These are phyloP conservation scores for Harpalus rufipes DNA, from an alignment of 2,888 invertebrate species.

Conservation along the genomic window DNA sequence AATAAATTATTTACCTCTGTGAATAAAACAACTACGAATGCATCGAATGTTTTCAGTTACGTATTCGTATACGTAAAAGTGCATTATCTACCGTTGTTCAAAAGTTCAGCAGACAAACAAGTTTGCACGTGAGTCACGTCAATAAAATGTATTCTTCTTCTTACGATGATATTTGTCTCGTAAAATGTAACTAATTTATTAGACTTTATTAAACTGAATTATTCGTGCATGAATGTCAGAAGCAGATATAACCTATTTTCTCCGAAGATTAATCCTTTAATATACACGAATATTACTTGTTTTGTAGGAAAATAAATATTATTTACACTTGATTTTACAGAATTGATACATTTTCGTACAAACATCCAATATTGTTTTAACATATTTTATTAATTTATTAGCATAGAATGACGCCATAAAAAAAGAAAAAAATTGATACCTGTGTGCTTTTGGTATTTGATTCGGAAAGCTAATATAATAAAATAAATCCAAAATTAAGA, in stretches of 20 bases:
- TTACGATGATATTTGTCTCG: conserved; percentile 43
- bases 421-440: too few species aligned
- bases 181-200: conserved; percentile 43
- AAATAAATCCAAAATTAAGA: too few species aligned
- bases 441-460: too few species aligned
- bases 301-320: neutral
- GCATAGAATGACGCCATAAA: too few species aligned
- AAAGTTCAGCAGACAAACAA: conserved; percentile 46
- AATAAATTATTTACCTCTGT: conserved; percentile 34
- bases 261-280: neutral
- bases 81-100: conserved; percentile 30
- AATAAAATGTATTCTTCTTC: conserved; percentile 50
- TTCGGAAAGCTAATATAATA: too few species aligned
- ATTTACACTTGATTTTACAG: neutral
- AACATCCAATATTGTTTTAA: too few species aligned
- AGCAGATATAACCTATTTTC: conserved; percentile 16
- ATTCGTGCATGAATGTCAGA: conserved; percentile 44
- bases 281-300: neutral
- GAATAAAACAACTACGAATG: conserved; percentile 26
- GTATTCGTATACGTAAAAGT: conserved; percentile 14
- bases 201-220: conserved; percentile 19
- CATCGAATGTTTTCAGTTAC: conserved; percentile 19
- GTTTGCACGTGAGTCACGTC: conserved; percentile 40
- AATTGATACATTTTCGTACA: neutral
- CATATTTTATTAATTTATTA: too few species aligned